These are phyloP conservation scores for Cosmorhoe ocellata DNA, from an alignment of 2,888 invertebrate genomes.

Conservation along the genomic window DNA sequence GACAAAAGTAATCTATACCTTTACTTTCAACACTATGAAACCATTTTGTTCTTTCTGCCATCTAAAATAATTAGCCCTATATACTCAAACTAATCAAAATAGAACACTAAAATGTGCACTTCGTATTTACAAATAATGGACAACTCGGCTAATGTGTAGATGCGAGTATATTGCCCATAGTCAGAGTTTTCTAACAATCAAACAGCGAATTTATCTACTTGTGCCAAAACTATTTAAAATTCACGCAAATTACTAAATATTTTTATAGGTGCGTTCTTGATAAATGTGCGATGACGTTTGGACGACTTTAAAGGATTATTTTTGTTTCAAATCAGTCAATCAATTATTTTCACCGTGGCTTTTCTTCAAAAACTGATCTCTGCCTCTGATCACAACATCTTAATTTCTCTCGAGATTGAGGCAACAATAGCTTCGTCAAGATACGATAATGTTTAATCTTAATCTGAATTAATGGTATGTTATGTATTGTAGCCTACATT, in stretches of 20 bases:
- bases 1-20: constrained; percentile 65
- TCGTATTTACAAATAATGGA: constrained; percentile 60
- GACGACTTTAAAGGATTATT: too few relatives aligned
- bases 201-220: constrained; percentile 3
- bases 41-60: constrained; percentile 68
- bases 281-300: not conserved
- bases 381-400: too few relatives aligned
- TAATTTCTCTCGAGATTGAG: too few relatives aligned
- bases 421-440: too few relatives aligned
- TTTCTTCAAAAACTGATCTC: too few relatives aligned
- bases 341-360: too few relatives aligned
- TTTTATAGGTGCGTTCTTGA: not conserved
- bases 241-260: not conserved
- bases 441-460: too few relatives aligned
- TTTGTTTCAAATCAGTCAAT: too few relatives aligned
- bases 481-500: too few relatives aligned
- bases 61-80: constrained; percentile 62
- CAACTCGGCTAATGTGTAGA: constrained; percentile 37
- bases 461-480: too few relatives aligned
- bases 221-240: constrained; percentile 2
- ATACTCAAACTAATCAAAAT: constrained; percentile 58
- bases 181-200: constrained; percentile 7
- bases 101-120: too few relatives aligned
- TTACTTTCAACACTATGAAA: constrained; percentile 63
- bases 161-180: constrained; percentile 9